Evolutionary conservation across 2,797 vertebrate genomes (phyloP).

Genomic region (Neoniphon sammara): DNA sequence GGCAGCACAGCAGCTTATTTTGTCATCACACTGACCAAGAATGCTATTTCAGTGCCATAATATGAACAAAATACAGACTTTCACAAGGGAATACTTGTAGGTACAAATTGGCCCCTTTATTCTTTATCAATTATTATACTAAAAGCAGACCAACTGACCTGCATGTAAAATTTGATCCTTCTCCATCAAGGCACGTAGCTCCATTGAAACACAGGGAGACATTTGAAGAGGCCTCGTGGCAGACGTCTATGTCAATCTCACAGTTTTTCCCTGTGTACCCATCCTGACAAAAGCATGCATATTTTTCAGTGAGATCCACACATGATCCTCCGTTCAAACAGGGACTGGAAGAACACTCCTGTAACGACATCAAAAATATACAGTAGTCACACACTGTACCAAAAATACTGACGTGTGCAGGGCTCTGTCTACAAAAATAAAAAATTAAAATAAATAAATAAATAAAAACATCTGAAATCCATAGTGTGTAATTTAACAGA

Average conservation of each 20-base stretch:
- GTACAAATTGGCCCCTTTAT: too few relatives aligned
- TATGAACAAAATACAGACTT: too few relatives aligned
- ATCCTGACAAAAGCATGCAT: slow-evolving; percentile 81
- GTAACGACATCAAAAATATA: slow-evolving; percentile 36
- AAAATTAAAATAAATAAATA: too few relatives aligned
- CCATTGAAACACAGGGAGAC: slow-evolving; percentile 83
- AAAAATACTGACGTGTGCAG: neutral
- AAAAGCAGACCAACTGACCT: slow-evolving; percentile 79
- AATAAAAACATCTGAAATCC: neutral
- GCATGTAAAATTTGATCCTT: slow-evolving; percentile 84
- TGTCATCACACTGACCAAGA: too few relatives aligned
- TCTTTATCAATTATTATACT: neutral
- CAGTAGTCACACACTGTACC: neutral
- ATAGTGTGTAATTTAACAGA: neutral
- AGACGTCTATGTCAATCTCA: slow-evolving; percentile 80
- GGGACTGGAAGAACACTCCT: slow-evolving; percentile 83
- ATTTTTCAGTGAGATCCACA: slow-evolving; percentile 82
- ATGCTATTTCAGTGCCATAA: too few relatives aligned
- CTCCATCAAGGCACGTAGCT: slow-evolving; percentile 82
- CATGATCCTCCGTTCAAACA: slow-evolving; percentile 85
- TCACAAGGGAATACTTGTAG: too few relatives aligned
- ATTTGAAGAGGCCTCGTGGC: slow-evolving; percentile 64
- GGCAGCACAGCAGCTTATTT: too few relatives aligned
- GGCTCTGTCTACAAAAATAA: neutral
- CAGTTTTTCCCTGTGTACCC: slow-evolving; percentile 82